phyloP scores from a whole-genome alignment of 2,888 invertebrate genomes.

The Coenonympha arcania region DNA sequence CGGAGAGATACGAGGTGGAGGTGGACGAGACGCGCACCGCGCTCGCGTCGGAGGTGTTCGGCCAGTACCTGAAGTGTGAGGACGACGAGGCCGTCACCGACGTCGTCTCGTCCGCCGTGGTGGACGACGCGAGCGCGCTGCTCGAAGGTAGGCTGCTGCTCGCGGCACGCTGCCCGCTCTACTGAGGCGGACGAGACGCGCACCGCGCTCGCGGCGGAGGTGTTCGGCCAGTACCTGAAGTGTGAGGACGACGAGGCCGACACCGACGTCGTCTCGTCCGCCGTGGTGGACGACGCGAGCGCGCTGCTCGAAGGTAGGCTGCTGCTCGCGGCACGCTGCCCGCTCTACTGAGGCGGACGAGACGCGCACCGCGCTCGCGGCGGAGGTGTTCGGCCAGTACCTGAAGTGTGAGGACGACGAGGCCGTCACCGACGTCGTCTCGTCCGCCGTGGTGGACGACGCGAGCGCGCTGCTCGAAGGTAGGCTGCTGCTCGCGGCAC shows the following conservation, averaged over 20 bases:
- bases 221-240: too few relatives aligned
- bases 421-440: slow-evolving; percentile 60
- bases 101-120: slow-evolving; percentile 49
- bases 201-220: too few relatives aligned
- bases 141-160: slow-evolving; percentile 64
- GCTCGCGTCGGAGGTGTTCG: slow-evolving; percentile 79
- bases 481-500: too few relatives aligned
- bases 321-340: too few relatives aligned
- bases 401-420: slow-evolving; percentile 65
- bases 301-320: slow-evolving; percentile 60
- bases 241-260: too few relatives aligned
- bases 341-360: slow-evolving; percentile 96
- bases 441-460: slow-evolving; percentile 48
- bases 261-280: too few relatives aligned
- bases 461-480: slow-evolving; percentile 65
- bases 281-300: slow-evolving; percentile 54
- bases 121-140: slow-evolving; percentile 50
- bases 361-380: slow-evolving; percentile 84
- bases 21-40: slow-evolving; percentile 89
- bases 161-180: too few relatives aligned
- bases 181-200: too few relatives aligned
- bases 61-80: slow-evolving; percentile 68
- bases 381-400: slow-evolving; percentile 74
- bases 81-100: slow-evolving; percentile 64
- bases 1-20: slow-evolving; percentile 92